Base-by-base conservation (phyloP, 1,140 invertebrate species). In the Alviniconcha marisindica region DNA sequence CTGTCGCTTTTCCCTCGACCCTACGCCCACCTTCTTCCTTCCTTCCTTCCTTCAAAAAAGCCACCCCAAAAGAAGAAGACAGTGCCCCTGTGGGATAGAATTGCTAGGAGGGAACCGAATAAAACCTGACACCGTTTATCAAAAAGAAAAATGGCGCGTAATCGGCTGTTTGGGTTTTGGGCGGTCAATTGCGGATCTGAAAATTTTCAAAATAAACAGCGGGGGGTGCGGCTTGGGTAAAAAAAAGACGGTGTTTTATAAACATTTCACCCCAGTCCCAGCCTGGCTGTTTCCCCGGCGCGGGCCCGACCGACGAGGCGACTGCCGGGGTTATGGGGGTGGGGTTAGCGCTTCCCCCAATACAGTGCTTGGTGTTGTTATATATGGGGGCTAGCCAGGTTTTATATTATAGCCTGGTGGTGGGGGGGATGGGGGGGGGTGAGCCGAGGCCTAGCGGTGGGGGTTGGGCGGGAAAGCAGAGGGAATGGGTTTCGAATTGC, bases 161-260 rank as follows among this genome's bases (percentile, higher is more conserved):
- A 87, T 86, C 82, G 69, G 14, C 38, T 91, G 90, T 90, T 90
- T 91, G 88, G 88, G 87, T 82, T 85, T 80, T 79, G 87, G 89
- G 90, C 90, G 90, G 90, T 89, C 90, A 90, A 86, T 89, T 88
- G 87, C 87, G 87, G 83, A 80, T 87, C 85, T 86, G 83, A 80
- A 87, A 90, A 87, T 88, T 89, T 48, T 89, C 87, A 86, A 90
- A 91, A 88, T 89, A 90, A 90, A 88, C 85, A 86, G 36, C 40
- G 74, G 36, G 76, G 31, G 78, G 73, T 71, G 60, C 85, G 74
- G 84, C 88, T 79, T 89, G 85, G 88, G 88, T 90, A 87, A 88
- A 88, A 88, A 83, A 81, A 86, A 84, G 86, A 77, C 83, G 83
- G 63, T 88, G 86, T 87, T 89, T 87, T 83, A 83, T 88, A 90